A percentile compares a stretch with the other conserved stretches of the same genome.
Evolutionary conservation across 2,888 invertebrate genomes (phyloP).

Genomic region (Agrilus cyanescens): DNA sequence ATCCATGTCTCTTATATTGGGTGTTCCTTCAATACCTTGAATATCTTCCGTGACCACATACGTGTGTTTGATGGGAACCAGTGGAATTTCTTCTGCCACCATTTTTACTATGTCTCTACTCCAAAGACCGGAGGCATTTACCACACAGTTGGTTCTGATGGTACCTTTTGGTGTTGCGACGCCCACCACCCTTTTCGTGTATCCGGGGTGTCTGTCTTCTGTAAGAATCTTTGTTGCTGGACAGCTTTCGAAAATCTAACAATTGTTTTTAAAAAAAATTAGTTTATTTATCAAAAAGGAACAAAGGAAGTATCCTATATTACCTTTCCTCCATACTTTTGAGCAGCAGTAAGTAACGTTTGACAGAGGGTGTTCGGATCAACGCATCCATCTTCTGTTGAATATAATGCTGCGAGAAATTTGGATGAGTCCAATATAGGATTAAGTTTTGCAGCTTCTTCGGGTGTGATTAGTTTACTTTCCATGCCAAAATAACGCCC

Average conservation of each 20-base stretch:
- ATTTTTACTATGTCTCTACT: conserved; percentile 59
- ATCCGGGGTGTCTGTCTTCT: conserved; percentile 46
- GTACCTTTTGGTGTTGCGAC: conserved; percentile 63
- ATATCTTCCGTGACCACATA: conserved; percentile 76
- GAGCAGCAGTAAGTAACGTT: conserved; percentile 63
- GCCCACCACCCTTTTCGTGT: conserved; percentile 54
- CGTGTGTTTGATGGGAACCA: conserved; percentile 78
- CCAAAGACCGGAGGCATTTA: conserved; percentile 80
- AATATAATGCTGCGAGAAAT: conserved; percentile 65
- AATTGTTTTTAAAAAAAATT: conserved; percentile 7
- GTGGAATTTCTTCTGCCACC: conserved; percentile 58
- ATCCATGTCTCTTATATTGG: conserved; percentile 82
- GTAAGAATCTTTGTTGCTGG: conserved; percentile 60
- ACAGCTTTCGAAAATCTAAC: conserved; percentile 62
- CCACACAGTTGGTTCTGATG: conserved; percentile 65
- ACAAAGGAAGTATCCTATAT: conserved; percentile 4
- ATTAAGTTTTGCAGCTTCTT: conserved; percentile 64
- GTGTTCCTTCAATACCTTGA: conserved; percentile 58
- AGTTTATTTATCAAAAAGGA: background rate
- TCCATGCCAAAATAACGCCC: conserved; percentile 70
- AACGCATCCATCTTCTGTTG: conserved; percentile 71
- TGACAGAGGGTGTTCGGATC: conserved; percentile 74
- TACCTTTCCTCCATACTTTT: conserved; percentile 59
- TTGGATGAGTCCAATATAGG: conserved; percentile 64
- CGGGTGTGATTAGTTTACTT: conserved; percentile 56